A percentile compares a stretch with the other conserved stretches of the same genome.
phyloP scores from a whole-genome alignment of 2,113 vertebrate genomes.

The Puma concolor region DNA sequence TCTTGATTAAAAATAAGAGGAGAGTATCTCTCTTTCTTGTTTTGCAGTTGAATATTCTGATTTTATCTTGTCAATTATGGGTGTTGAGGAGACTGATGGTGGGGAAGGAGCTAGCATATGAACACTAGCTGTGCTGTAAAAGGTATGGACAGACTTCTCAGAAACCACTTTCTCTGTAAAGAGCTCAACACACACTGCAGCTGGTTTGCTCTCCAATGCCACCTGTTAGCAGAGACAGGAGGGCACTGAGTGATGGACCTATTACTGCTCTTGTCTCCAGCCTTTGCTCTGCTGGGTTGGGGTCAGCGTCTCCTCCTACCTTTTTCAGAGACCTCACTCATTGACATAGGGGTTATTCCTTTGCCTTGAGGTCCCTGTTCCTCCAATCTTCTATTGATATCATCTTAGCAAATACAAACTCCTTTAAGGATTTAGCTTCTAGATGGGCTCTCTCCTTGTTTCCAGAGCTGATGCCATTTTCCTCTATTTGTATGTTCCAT shows the following conservation, averaged over 20 bases:
- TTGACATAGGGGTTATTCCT: neutral
- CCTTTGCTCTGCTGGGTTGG: neutral
- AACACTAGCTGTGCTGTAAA: neutral
- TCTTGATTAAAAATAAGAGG: neutral
- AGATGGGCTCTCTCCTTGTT: neutral
- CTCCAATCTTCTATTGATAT: neutral
- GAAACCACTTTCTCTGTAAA: neutral
- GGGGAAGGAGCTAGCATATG: neutral
- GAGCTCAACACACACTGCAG: neutral
- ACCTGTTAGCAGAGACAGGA: neutral
- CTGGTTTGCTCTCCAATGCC: neutral
- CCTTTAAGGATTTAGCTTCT: neutral
- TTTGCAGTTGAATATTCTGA: neutral
- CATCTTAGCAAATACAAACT: neutral
- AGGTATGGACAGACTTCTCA: neutral
- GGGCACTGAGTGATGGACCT: neutral
- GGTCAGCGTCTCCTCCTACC: neutral
- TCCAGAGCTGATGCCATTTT: neutral
- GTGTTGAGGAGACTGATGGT: neutral
- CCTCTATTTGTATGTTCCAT: neutral
- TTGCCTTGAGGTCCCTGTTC: neutral
- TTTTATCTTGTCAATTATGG: neutral
- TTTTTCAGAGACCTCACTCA: neutral
- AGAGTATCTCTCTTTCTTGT: neutral
- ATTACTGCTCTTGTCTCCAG: neutral